phyloP scores from a whole-genome alignment of 2,888 invertebrate genomes.

The Spilosoma lubricipeda region DNA sequence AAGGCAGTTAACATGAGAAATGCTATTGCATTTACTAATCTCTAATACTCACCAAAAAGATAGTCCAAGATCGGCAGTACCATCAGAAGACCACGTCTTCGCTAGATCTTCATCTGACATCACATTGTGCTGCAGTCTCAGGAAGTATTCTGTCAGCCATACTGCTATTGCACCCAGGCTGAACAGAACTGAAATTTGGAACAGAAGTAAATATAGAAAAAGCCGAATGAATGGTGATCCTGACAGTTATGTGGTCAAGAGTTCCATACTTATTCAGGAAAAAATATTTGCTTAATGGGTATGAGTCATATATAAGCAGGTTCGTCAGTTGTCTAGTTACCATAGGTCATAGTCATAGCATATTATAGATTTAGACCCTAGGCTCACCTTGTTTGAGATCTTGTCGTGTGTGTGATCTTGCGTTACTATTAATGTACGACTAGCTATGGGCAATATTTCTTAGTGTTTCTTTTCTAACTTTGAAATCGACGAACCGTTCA shows the following conservation, averaged over 20 bases:
- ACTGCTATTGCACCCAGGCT: constrained; percentile 91
- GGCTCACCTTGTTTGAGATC: no score
- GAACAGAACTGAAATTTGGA: constrained; percentile 88
- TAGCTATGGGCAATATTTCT: no score
- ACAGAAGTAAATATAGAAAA: not conserved
- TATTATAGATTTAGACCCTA: no score
- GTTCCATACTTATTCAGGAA: no score
- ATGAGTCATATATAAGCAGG: no score
- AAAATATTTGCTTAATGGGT: not conserved
- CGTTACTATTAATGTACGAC: no score
- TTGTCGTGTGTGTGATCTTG: no score
- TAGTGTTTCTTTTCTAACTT: no score
- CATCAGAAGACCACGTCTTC: constrained; percentile 93
- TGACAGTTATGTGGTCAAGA: not conserved
- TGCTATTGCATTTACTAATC: not conserved
- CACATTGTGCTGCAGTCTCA: constrained; percentile 93
- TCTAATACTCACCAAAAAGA: constrained; percentile 91
- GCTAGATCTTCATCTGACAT: constrained; percentile 92
- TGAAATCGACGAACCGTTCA: no score
- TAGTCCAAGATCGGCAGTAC: constrained; percentile 92
- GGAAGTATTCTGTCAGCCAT: constrained; percentile 94
- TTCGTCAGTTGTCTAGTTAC: not conserved
- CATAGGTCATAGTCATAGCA: no score
- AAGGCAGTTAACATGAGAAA: no score
- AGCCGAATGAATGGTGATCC: no score